Evolutionary conservation across 2,113 vertebrate genomes (phyloP), one percentile per base, ranked within the genome.

Genomic region (Cichladusa arquata): DNA sequence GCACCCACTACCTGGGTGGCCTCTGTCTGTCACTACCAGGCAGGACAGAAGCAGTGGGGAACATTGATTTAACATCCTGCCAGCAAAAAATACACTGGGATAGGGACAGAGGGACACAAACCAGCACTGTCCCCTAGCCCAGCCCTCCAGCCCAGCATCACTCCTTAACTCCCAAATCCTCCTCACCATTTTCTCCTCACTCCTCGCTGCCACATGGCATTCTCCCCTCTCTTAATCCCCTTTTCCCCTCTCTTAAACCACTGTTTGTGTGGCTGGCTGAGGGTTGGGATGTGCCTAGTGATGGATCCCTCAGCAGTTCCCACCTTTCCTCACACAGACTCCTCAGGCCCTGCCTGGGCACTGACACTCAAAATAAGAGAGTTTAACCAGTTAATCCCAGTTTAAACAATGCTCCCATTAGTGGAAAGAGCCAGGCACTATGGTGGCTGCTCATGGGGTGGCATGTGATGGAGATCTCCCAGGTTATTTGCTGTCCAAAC

Each of bases 181-280:
- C 18, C 38, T 73, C 48, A 2, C 4, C 8, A 8, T 12, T 44
- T 25, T n/a, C 10, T 20, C 17, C 44, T 34, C 18, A 22, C 9
- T 40, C 25, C 31, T 73, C 0, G 1, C 17, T 71, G 47, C 62
- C 7, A 2, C 11, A 20, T 0, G 0, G 4, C 1, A 0, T 4
- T 50, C 50, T 28, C n/a, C 23, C 4, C 47, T 31, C 25, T 42
- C 44, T 48, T 26, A 44, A 31, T 2, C 2, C 2, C 16, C 1
- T 38, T 45, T 44, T 6, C 12, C 34, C 17, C 12, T 40, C 34
- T 26, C 34, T 26, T 16, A 56, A 28, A 14, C 25, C 50, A 51
- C 0, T 19, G 44, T 48, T 58, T 48, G 14, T 1, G 0, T 1
- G 19, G 23, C 22, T 5, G 23, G 44, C 44, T 33, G 60, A 47